Evolutionary conservation across 1,140 invertebrate species (phyloP), one percentile per base, ranked within the genome.

Genomic region (Drosophila seguyi): DNA sequence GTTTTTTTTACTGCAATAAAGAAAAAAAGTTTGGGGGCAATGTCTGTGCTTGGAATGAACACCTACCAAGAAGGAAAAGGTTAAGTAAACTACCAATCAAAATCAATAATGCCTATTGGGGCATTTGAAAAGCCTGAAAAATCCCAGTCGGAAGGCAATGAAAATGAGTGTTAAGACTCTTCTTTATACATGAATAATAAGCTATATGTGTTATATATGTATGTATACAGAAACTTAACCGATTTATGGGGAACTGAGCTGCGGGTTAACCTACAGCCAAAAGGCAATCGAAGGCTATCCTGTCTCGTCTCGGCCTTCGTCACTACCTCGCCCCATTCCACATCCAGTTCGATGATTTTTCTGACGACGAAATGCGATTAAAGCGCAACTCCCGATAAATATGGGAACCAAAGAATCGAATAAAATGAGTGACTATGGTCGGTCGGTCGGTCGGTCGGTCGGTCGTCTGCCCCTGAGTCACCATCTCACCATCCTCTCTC

Each of bases 51-150:
- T 31, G 6, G 13, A 55, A 50, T 18, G 16, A 20, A 20, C 34
- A 34, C 39, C 27, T 41, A 29, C 22, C 29, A 25, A 61, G 4
- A 6, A 16, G 25, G 11, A 36, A 25, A 36, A 36, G 1, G 20
- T 50, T n/a, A 66, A 13, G 20, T 34, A 41, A 73, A 66, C 62
- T 66, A 31, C 34, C 50, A 73, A 82, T 69, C 60, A 62, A 77
- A 82, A 81, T 81, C 66, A 82, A 81, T 81, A 82, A 73, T 53
- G 31, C 53, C 34, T 36, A 48, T 58, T 36, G 52, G 52, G 44
- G 42, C 68, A 69, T 55, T 57, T 1, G 47, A 18, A 31, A 31
- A 25, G 6, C 0, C 29, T 7, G 47, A 14, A 31, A 56, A 39
- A 67, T 27, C 41, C 41, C 41, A 0, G 4, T 34, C 11, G 31